Evolutionary conservation across 2,113 vertebrate species (phyloP), one percentile per base, ranked within the genome.

Genomic region (Terrapene triunguis): DNA sequence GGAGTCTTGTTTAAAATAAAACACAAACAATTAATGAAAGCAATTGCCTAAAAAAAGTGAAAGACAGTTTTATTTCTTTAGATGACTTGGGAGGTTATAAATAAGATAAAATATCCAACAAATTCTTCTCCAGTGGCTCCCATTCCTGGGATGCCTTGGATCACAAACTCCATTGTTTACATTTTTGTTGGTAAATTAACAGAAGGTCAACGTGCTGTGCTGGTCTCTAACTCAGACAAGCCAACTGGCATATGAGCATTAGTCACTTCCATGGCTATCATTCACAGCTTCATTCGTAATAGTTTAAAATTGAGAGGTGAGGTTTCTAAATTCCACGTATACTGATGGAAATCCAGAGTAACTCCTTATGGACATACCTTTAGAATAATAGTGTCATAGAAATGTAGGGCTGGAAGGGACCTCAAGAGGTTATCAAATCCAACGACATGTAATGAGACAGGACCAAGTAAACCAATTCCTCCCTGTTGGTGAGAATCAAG

Each of bases 321-420:
- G 76, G 62, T 86, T 96, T 95, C 62, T 89, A 35, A 1, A 95
- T 97, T 97, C 96, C 96, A 42, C 48, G 88, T 95, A 92, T 96
- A 42, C 87, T 90, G 86, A 32, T 10, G 42, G 7, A 55, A 55
- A 57, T 54, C 22, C 38, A 88, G 78, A 88, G 62, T 22, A 92
- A 62, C 22, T 84, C 65, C 94, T 95, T 94, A 94, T 2, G 0
- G 72, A 94, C 89, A 69, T 92, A 92, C 83, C 92, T 13, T 59
- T 59, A 57, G 25, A 57, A 27, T 57, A 57, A 57, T 27, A 59
- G 57, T 59, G 10, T 59, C 25, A 59, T 59, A 59, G 27, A 59
- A 59, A 59, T 59, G 57, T 59, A 59, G 27, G 57, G 57, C 27
- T 59, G 27, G 57, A 59, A 59, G 11, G 27, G 27, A 29, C 11